Evolutionary conservation across 2,888 invertebrate species (phyloP), one percentile per base, ranked within the genome.

Genomic region (Augochlorella aurata): DNA sequence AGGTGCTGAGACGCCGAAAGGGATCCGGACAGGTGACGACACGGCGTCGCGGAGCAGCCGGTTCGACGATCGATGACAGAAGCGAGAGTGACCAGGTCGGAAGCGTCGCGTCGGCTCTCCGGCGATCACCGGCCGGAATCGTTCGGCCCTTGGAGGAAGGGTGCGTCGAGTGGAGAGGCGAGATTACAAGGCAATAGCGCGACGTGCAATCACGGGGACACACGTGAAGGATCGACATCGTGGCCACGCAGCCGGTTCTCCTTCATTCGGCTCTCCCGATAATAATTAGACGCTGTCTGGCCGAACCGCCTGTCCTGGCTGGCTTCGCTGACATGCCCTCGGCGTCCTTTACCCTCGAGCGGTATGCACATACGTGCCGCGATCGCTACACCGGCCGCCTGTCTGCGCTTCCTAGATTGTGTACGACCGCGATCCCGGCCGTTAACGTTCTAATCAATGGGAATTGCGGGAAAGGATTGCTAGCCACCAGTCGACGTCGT

Each of bases 131-230:
- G 66, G 73, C 74, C 67, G 74, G 84, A 66, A 81, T 81, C 79
- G 82, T 63, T 63, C 72, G 78, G n/a, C 47, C 47, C n/a, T 21
- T 66, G 67, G 75, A 70, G 83, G 77, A 72, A 74, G 85, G 74
- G 76, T 63, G 75, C 79, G 58, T 77, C 82, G 80, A 85, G 84
- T 83, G 81, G 84, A 87, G 82, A 84, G 85, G 85, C 83, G 89
- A 90, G 90, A 91, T 91, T 91, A 90, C 90, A 89, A 88, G 90
- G 90, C 87, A 90, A 89, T 88, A 85, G 88, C 87, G 83, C 85
- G 90, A 88, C 88, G 88, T 90, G 90, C 90, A 91, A 92, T 92
- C 91, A 91, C 84, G 86, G 79, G 89, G 87, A 90, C 88, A 88
- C 85, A 85, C 87, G 88, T 86, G 88, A 85, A 85, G 83, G 84